Evolutionary conservation across 2,888 invertebrate genomes (phyloP), one percentile per base, ranked within the genome.

Genomic region (Disparrhopalites patrizii): DNA sequence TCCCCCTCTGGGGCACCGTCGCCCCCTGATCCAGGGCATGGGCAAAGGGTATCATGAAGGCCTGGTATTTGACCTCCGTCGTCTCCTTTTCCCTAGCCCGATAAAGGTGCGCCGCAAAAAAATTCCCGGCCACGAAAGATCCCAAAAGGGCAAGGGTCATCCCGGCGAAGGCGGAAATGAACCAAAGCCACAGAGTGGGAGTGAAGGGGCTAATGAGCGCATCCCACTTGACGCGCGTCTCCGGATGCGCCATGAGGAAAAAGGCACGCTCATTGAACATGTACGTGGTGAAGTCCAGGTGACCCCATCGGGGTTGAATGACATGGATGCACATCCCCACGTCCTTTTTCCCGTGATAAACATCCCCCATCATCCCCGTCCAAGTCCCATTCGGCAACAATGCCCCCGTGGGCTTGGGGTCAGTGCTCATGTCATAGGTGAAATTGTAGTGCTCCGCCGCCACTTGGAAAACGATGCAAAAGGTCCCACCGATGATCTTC

Each of bases 321-420:
- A 61, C 50, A 23, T 61, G 60, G 31, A 61, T 47, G 30, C 60
- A 61, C 60, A 61, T 61, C n/a, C 60, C 60, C 31, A 61, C 51
- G 23, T 61, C 60, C 25, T 50, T 61, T 4, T 7, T 15, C 0
- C 50, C 50, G 25, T 38, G 36, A 10, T 28, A 23, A 2, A 61
- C 23, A 50, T 61, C 60, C 1, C 50, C 50, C 60, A 61, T 61
- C 50, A 50, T 47, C 3, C 60, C 58, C 33, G 38, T 57, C 57
- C 57, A 57, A 54, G 55, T 50, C 15, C 60, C 60, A 31, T 61
- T 61, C 23, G 43, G 28, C 7, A 61, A 23, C 28, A 47, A 36
- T 15, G 50, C 20, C 5, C 60, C 60, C 8, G 60, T 61, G 3
- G 60, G 60, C 31, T 61, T 47, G 5, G 20, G 47, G 20, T 61